Base-by-base conservation (phyloP, 2,888 invertebrate genomes). In the Agonopterix alstromeriana region DNA sequence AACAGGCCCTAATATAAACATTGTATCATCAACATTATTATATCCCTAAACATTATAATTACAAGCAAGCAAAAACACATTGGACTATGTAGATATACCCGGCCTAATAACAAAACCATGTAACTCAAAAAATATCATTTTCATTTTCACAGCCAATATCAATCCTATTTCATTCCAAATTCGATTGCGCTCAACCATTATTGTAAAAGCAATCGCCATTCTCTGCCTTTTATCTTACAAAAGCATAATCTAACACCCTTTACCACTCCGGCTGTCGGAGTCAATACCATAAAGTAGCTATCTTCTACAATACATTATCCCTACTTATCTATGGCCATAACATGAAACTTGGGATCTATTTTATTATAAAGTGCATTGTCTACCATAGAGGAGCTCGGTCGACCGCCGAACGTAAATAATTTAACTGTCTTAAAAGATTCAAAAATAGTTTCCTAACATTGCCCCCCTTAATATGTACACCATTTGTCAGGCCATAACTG, bases 361-460 rank as follows among this genome's bases (percentile, higher is more conserved):
- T 86, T 87, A 86, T 87, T 86, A 87, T 87, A 87, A 88, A 87
- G 78, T 84, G 84, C 86, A 87, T 87, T 86, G 87, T 86, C 86
- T 82, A 65, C 73, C 77, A 75, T 73, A 67, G 75, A 78, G 72
- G 72, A 81, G 81, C 73, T 68, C 77, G 81, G 79, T 76, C 76
- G 77, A 79, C 85, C 83, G 66, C 73, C 71, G 73, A 76, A 80
- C 80, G 77, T 88, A 88, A 88, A 88, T 87, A 87, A 87, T 88
- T 87, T 86, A 88, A 84, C 83, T 84, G 86, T 88, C 87, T 88
- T 88, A 88, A 88, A 88, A 88, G 87, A 88, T 88, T 88, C 88
- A 88, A 88, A 88, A 88, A 88, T 88, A 88, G 88, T 88, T 85
- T 87, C 78, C 86, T 86, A 84, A 86, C 87, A 84, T 84, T 83